Evolutionary conservation across 2,797 vertebrate genomes (phyloP), one percentile per base, ranked within the genome.

Genomic region (Apogon hyalosoma): DNA sequence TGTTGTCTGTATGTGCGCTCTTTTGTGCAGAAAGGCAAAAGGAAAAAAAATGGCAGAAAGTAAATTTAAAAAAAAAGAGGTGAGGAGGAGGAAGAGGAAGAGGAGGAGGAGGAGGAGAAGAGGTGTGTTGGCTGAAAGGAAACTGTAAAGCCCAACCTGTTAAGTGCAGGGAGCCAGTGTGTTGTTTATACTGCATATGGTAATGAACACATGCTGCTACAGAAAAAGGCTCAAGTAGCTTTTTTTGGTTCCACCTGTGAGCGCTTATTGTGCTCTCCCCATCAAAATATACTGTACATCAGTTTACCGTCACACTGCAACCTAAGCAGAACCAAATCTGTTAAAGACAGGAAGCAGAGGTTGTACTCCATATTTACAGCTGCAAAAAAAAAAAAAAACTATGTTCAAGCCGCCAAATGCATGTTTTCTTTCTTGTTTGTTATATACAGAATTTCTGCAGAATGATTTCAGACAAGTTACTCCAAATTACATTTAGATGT

Each of bases 11-110:
- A 24, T 33, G 57, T 41, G 61, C 38, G 12, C 21, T 38, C 42
- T 70, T 58, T 57, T 38, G 57, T 62, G 71, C 57, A 66, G 47
- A 64, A 14, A 12, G 65, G 16, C n/a, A 33, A 33, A 33, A 5
- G 18, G 21, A 11, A 16, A 12, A 19, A 53, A 41, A 51, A 38
- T n/a, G 38, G 0, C n/a, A 38, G n/a, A 21, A 53, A 40, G 0
- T 40, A 19, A 53, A 53, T 54, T 10, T 46, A 11, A 14, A 59
- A 45, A 13, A 46, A 14, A 2, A 48, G 49, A 66, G 46, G 16
- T 6, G 0, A 14, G 4, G 19, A 58, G 14, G 49, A 3, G 11
- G 51, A 28, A 2, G 39, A 15, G 21, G 21, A 2, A n/a, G 21
- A 24, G 21, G 21, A 24, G 21, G 21, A 24, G 4, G 2, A 71